Base-by-base conservation (phyloP, 2,888 invertebrate species). In the Lymantria monacha region DNA sequence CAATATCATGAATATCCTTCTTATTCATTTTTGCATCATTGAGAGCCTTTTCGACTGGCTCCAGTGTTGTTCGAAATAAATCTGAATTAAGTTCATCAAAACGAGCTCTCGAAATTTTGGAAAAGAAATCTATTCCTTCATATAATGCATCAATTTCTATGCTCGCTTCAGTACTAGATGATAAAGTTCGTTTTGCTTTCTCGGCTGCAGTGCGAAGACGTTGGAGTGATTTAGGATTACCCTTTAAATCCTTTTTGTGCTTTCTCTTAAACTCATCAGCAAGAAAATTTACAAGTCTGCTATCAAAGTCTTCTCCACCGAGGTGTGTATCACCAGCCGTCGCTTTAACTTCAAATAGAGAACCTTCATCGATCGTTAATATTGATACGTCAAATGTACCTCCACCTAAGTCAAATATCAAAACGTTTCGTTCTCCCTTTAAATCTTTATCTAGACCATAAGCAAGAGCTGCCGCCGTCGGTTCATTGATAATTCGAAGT, bases 281-380 rank as follows among this genome's bases (percentile, higher is more conserved):
- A 42, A 95, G 90, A 68, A 93, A 93, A 54, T 88, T 93, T 0
- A 95, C 95, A 61, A 95, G 81, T 51, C 94, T 85, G 63, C 92
- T 94, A 65, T 93, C 75, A 60, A 92, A 92, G 78, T 95, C 94
- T 83, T 96, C 96, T 13, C 96, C 96, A n/a, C 96, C 96, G 47
- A 96, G 91, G 79, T 96, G 97, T 0, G 97, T 97, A 70, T 97
- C 97, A 11, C 96, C 96, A 37, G 96, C 95, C 7, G 96, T 97
- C 0, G 97, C 92, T 85, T 95, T 95, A 0, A 96, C 97, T 83
- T 96, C 96, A 78, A 96, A 96, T 30, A 93, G 76, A 0, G 93
- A 93, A 1, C 96, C 93, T 82, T 96, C 96, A 74, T 96, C 96
- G 68, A 97, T 96, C 12, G 95, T 94, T 36, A 97, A 85, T 61